phyloP scores from a whole-genome alignment of 2,888 invertebrate species.

The Drosophila barbarae region DNA sequence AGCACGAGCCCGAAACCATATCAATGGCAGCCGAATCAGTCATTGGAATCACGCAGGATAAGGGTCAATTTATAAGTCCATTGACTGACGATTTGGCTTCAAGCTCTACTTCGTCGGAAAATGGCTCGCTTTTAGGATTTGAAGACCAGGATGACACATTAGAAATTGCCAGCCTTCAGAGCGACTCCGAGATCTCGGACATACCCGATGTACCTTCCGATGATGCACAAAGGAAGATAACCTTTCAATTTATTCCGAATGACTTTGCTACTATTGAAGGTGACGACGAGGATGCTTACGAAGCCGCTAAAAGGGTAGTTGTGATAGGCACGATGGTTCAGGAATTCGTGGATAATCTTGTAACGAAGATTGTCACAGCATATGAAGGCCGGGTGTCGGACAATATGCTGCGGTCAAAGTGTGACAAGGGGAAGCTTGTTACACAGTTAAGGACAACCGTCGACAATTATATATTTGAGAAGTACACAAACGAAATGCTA shows the following conservation, averaged over 20 bases:
- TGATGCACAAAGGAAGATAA: not conserved
- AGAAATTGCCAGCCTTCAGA: not conserved
- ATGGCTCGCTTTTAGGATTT: too few species aligned
- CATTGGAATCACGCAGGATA: not conserved
- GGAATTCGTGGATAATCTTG: conserved; percentile 49
- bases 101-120: not conserved
- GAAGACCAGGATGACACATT: not conserved
- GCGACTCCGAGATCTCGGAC: conserved; percentile 2
- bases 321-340: conserved; percentile 13
- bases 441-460: conserved; percentile 18
- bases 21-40: not conserved
- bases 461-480: conserved; percentile 10
- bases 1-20: conserved; percentile 7
- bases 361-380: conserved; percentile 42
- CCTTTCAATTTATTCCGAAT: not conserved
- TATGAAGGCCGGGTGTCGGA: conserved; percentile 46
- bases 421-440: conserved; percentile 59
- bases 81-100: conserved; percentile 18
- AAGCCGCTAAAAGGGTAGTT: not conserved
- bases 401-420: conserved; percentile 37
- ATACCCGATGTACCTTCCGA: not conserved
- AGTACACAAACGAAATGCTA: conserved; percentile 31
- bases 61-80: conserved; percentile 48
- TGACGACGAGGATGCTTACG: not conserved
- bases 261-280: not conserved